These are phyloP conservation scores for Agonopterix subpropinquella DNA, from an alignment of 2,888 invertebrate species.

Conservation along the genomic window DNA sequence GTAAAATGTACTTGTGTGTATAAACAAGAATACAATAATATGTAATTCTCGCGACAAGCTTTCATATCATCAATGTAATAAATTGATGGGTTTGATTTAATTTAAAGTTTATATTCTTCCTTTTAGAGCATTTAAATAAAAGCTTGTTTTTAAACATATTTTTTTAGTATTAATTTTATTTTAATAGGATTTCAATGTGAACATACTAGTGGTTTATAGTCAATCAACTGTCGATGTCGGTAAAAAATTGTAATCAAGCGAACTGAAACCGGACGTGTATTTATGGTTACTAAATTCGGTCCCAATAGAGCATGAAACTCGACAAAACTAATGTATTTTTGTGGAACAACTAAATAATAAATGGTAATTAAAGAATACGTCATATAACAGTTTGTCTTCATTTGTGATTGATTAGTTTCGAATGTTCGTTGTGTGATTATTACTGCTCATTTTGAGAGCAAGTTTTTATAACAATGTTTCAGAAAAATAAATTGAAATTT, in stretches of 20 bases:
- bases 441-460: not conserved
- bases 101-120: no score
- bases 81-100: no score
- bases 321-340: constrained; percentile 3
- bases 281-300: constrained; percentile 35
- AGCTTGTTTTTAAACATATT: no score
- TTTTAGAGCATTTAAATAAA: no score
- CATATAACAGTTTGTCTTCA: not conserved
- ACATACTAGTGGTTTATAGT: constrained; percentile 14
- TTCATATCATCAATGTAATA: no score
- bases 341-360: constrained; percentile 1
- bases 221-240: constrained; percentile 27
- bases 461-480: not conserved
- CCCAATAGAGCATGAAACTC: constrained; percentile 47
- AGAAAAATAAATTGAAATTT: not conserved
- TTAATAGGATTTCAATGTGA: no score
- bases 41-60: no score
- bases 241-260: constrained; percentile 28
- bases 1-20: no score
- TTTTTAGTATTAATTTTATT: no score
- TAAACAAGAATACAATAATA: no score
- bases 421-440: not conserved
- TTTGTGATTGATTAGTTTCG: constrained; percentile 1
- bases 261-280: constrained; percentile 37
- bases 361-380: not conserved